A percentile compares a stretch with the other conserved stretches of the same genome.
Evolutionary conservation across 2,113 vertebrate species (phyloP).

Genomic region (Ifrita kowaldi): DNA sequence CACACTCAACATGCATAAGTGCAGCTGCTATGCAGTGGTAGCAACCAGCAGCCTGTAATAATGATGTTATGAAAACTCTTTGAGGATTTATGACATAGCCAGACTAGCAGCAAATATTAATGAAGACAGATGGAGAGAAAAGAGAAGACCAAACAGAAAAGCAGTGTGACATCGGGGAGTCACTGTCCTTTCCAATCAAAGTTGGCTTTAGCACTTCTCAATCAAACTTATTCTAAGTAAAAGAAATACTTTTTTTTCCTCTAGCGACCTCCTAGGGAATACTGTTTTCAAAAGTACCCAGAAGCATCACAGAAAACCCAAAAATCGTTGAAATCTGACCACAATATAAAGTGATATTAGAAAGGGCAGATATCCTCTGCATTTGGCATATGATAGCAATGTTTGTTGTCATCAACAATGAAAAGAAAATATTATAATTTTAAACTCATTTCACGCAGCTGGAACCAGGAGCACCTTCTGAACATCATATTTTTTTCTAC

Average conservation of each 20-base stretch:
- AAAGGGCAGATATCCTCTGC: neutral
- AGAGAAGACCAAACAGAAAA: neutral
- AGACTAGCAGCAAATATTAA: neutral
- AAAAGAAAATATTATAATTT: neutral
- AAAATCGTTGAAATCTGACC: neutral
- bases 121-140: neutral
- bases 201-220: neutral
- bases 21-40: neutral
- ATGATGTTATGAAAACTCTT: neutral
- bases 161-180: neutral
- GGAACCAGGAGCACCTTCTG: neutral
- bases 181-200: neutral
- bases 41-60: neutral
- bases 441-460: neutral
- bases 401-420: neutral
- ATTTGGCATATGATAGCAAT: neutral
- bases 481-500: neutral
- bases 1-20: rapidly evolving
- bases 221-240: neutral
- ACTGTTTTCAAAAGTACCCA: neutral
- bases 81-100: neutral
- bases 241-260: neutral
- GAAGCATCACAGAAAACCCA: neutral
- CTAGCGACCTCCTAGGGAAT: neutral
- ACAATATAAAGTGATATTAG: neutral